Evolutionary conservation across 2,888 invertebrate species (phyloP).

Genomic region (Chromoteleia sp.): DNA sequence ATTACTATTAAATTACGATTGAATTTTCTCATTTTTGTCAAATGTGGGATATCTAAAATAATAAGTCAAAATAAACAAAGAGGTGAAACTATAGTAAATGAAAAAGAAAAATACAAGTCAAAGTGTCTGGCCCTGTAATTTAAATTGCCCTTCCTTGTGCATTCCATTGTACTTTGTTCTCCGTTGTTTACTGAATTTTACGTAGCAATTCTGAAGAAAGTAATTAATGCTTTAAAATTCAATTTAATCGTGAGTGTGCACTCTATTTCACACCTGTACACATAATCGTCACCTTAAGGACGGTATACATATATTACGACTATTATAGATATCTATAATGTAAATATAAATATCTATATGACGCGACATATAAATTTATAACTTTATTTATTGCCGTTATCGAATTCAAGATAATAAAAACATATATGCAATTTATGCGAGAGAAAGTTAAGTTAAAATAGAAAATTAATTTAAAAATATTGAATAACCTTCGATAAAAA

Average conservation of each 20-base stretch:
- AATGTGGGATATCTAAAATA: background rate
- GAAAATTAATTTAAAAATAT: slow-evolving; percentile 9
- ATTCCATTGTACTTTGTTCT: background rate
- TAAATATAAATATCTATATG: too few species aligned
- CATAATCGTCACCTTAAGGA: too few species aligned
- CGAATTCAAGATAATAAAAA: background rate
- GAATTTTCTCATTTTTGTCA: too few species aligned
- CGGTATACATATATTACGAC: too few species aligned
- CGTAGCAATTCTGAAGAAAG: background rate
- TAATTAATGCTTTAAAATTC: background rate
- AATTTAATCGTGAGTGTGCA: too few species aligned
- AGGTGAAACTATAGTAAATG: background rate
- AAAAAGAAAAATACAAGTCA: background rate
- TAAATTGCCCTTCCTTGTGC: background rate
- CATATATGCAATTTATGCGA: background rate
- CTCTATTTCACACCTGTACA: too few species aligned
- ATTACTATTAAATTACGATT: too few species aligned
- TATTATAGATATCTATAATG: too few species aligned
- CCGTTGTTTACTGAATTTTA: background rate
- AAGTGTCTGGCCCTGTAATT: background rate
- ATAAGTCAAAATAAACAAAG: background rate
- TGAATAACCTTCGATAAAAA: slow-evolving; percentile 23
- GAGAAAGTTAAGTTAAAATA: background rate
- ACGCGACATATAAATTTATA: slow-evolving; percentile 2
- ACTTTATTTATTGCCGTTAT: background rate